Conservation (phyloP, 2,888 invertebrate genomes). For the Tenthredo livida region DNA sequence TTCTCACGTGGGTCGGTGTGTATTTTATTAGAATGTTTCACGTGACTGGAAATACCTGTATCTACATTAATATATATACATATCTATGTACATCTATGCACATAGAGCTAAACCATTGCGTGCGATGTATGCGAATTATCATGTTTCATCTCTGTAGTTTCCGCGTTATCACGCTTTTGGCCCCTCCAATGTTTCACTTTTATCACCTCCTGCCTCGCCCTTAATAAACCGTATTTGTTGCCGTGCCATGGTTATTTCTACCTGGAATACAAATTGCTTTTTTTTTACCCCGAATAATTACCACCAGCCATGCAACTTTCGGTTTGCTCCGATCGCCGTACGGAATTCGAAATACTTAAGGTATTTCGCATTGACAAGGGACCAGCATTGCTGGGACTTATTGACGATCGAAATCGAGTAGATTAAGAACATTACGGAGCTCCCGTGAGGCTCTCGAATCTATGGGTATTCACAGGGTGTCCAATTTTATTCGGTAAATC, state of each 20-base stretch:
- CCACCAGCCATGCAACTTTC: constrained; percentile 33
- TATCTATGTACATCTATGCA: background rate
- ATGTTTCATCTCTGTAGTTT: constrained; percentile 37
- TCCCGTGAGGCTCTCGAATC: background rate
- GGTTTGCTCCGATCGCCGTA: background rate
- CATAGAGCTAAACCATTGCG: background rate
- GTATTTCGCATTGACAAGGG: constrained; percentile 24
- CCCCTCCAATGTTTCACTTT: constrained; percentile 47
- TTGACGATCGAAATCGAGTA: background rate
- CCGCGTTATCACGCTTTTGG: constrained; percentile 25
- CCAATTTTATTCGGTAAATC: background rate
- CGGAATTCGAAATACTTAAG: constrained; percentile 29
- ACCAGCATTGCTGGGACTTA: background rate
- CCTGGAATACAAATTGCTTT: constrained; percentile 35
- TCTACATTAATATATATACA: background rate
- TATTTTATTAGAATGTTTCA: background rate
- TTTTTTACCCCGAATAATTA: constrained; percentile 27
- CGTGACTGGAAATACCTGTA: background rate
- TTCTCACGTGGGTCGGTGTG: background rate
- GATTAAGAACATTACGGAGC: background rate
- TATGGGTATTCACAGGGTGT: background rate
- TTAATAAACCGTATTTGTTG: constrained; percentile 39
- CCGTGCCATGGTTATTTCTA: constrained; percentile 22
- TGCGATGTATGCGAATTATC: constrained; percentile 31
- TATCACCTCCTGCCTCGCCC: constrained; percentile 40